Conservation (phyloP, 2,888 invertebrate genomes). For the Rhingia rostrata region DNA sequence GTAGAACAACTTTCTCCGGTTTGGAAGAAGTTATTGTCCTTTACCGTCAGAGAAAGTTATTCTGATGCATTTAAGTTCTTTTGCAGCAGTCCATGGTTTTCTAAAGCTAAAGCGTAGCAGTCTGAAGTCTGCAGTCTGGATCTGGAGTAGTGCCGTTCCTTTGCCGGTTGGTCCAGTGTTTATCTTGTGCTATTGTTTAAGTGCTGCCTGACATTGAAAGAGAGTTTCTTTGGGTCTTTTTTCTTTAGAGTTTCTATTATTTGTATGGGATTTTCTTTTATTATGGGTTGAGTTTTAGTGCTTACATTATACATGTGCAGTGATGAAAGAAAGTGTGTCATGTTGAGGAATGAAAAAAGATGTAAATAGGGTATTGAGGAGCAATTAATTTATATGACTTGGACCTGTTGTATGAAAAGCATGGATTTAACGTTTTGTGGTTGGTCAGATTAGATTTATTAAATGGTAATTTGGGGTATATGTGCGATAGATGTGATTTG, state of each 20-base stretch:
- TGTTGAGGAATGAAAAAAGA: conserved; percentile 13
- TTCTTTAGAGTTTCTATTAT: conserved; percentile 41
- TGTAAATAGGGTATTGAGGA: conserved; percentile 3
- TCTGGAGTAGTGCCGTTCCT: conserved; percentile 25
- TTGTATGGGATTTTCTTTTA: conserved; percentile 48
- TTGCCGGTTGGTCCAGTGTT: conserved; percentile 54
- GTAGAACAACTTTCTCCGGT: conserved; percentile 72
- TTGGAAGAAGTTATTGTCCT: conserved; percentile 73
- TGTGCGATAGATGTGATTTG: too few species aligned
- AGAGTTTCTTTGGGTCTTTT: conserved; percentile 46
- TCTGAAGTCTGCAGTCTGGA: conserved; percentile 37
- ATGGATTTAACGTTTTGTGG: too few species aligned
- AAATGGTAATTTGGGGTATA: too few species aligned
- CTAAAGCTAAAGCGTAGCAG: conserved; percentile 13
- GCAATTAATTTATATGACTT: conserved; percentile 54
- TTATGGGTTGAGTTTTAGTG: conserved; percentile 18
- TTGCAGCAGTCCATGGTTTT: conserved; percentile 28
- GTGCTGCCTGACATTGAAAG: conserved; percentile 65
- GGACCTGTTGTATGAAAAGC: conserved; percentile 13
- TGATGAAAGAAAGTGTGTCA: conserved; percentile 51
- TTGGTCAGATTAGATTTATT: too few species aligned
- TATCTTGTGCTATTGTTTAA: conserved; percentile 72
- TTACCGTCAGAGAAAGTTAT: conserved; percentile 65
- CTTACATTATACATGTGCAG: conserved; percentile 29
- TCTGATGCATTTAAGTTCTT: conserved; percentile 60